phyloP scores from a whole-genome alignment of 35 echinoderm and acorn worm species.

The Lytechinus variegatus region DNA sequence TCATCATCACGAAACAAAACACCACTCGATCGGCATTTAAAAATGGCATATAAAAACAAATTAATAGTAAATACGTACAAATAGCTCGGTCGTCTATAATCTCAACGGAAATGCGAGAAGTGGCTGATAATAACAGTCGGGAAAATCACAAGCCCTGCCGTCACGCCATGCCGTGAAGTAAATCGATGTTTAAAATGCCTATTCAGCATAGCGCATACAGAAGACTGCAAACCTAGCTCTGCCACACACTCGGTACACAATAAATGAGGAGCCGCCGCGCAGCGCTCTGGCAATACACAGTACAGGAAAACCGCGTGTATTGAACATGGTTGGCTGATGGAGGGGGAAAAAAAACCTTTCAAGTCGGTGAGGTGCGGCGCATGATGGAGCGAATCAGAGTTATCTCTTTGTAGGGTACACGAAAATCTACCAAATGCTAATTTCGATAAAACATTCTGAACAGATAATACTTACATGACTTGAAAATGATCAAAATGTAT shows the following conservation, averaged over 20 bases:
- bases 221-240: background rate
- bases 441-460: background rate
- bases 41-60: background rate
- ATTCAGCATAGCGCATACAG: conserved; percentile 24
- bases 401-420: background rate
- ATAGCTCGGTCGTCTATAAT: background rate
- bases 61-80: background rate
- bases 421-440: background rate
- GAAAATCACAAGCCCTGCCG: background rate
- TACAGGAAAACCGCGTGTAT: background rate
- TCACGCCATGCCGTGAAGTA: conserved; percentile 12
- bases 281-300: background rate
- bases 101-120: background rate
- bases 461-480: background rate
- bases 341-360: background rate
- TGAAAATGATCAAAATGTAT: background rate
- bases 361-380: conserved; percentile 30
- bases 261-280: conserved; percentile 30
- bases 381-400: background rate
- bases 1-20: background rate
- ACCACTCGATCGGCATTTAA: background rate
- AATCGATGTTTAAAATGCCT: conserved; percentile 36
- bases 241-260: background rate
- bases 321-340: background rate
- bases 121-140: background rate